These are phyloP conservation scores for Propithecus coquereli DNA, from an alignment of 2,113 vertebrate species.

Conservation along the genomic window DNA sequence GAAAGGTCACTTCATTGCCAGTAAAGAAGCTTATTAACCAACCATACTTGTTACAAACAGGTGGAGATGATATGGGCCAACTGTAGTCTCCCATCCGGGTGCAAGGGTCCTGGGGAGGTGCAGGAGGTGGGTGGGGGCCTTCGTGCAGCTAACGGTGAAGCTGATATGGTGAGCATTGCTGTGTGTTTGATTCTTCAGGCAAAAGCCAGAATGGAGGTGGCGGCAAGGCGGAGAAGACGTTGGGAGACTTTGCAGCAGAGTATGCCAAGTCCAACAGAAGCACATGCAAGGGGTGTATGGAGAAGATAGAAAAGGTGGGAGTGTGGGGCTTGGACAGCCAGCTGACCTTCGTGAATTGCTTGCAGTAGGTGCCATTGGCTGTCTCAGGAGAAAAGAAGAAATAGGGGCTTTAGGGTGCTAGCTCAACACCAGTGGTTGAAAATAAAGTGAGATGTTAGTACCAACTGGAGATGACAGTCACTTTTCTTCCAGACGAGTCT, in stretches of 20 bases:
- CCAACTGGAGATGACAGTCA: not conserved
- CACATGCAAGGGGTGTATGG: constrained; percentile 95
- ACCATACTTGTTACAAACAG: not conserved
- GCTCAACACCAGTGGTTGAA: not conserved
- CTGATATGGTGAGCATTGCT: not conserved
- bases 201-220: constrained; percentile 86
- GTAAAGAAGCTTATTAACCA: not conserved
- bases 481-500: not conserved
- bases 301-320: constrained; percentile 97
- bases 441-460: not conserved
- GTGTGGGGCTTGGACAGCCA: accelerated
- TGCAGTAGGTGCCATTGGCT: accelerated
- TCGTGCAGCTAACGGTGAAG: accelerated
- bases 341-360: not conserved
- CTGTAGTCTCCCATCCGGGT: too few species aligned
- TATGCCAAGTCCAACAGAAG: constrained; percentile 98
- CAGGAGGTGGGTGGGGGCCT: accelerated
- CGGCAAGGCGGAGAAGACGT: constrained; percentile 88
- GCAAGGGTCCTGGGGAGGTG: too few species aligned
- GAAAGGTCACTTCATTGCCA: not conserved
- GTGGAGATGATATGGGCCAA: accelerated
- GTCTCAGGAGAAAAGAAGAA: not conserved
- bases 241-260: constrained; percentile 94
- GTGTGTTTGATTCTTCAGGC: constrained; percentile 74
- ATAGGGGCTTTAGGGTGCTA: not conserved